These are phyloP conservation scores for Mystacides longicornis DNA, from an alignment of 2,888 invertebrate genomes.

Conservation along the genomic window DNA sequence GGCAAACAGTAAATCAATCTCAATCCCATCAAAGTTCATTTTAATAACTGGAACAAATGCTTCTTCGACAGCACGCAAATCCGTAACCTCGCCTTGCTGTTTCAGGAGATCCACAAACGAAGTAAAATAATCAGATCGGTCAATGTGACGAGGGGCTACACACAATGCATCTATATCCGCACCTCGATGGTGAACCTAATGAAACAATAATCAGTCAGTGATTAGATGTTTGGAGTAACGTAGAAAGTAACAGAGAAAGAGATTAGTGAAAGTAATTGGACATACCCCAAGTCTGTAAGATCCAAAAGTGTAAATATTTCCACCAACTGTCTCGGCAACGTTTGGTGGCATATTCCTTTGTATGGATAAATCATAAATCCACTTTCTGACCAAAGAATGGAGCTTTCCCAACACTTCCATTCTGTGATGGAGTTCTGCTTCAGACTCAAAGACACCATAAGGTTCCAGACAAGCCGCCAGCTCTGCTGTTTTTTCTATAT, in stretches of 20 bases:
- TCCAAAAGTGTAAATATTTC: conserved; percentile 99
- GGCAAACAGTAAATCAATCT: conserved; percentile 98
- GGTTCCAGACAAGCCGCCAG: conserved; percentile 72
- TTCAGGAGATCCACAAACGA: conserved; percentile 89
- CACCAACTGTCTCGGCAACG: conserved; percentile 86
- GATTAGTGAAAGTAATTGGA: conserved; percentile 21
- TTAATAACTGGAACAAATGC: conserved; percentile 99
- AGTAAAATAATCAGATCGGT: conserved; percentile 89
- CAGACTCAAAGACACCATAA: conserved; percentile 85
- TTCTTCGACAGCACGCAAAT: conserved; percentile 78
- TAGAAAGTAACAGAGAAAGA: not conserved
- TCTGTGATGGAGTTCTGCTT: conserved; percentile 83
- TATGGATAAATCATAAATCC: conserved; percentile 87
- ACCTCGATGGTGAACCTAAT: conserved; percentile 83
- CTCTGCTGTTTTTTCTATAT: conserved; percentile 67
- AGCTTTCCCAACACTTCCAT: conserved; percentile 79
- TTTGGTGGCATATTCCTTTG: conserved; percentile 88
- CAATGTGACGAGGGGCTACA: conserved; percentile 94
- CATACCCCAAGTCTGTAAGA: conserved; percentile 86
- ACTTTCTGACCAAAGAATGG: conserved; percentile 84
- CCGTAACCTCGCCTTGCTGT: conserved; percentile 65
- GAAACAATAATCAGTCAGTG: conserved; percentile 3
- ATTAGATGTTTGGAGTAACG: not conserved
- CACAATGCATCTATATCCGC: conserved; percentile 99
- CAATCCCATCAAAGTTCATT: conserved; percentile 97